A percentile compares a stretch with the other conserved stretches of the same genome.
Conservation (phyloP, 2,113 vertebrate genomes). For the Aldabrachelys gigantea region DNA sequence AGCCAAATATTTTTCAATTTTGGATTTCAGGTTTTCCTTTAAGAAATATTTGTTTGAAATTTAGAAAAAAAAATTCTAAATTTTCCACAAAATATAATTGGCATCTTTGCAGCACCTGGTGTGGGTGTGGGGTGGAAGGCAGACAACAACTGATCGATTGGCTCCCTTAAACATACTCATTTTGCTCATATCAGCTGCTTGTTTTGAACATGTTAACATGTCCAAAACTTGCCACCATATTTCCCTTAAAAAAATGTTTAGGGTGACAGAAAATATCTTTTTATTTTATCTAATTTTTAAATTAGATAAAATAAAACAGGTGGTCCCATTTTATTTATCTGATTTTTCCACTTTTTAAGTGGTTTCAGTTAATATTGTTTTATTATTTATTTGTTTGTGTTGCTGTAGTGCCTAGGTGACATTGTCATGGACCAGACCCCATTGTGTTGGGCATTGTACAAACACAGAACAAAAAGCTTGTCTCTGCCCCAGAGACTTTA, state of each 20-base stretch:
- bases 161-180: background rate
- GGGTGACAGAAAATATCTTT: background rate
- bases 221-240: background rate
- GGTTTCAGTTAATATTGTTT: background rate
- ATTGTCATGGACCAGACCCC: background rate
- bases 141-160: background rate
- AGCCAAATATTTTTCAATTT: background rate
- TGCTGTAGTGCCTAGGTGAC: background rate
- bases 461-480: background rate
- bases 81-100: background rate
- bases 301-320: too few species aligned
- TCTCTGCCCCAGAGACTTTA: background rate
- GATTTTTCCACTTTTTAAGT: background rate
- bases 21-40: background rate
- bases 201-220: background rate
- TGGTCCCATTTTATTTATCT: background rate
- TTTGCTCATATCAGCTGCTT: constrained; percentile 10
- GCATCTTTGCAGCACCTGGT: background rate
- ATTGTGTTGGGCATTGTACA: background rate
- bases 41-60: background rate
- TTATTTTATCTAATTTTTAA: background rate
- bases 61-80: background rate
- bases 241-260: background rate
- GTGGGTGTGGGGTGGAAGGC: background rate
- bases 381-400: background rate